Conservation (phyloP, 2,113 vertebrate species). For the Cavia aperea region DNA sequence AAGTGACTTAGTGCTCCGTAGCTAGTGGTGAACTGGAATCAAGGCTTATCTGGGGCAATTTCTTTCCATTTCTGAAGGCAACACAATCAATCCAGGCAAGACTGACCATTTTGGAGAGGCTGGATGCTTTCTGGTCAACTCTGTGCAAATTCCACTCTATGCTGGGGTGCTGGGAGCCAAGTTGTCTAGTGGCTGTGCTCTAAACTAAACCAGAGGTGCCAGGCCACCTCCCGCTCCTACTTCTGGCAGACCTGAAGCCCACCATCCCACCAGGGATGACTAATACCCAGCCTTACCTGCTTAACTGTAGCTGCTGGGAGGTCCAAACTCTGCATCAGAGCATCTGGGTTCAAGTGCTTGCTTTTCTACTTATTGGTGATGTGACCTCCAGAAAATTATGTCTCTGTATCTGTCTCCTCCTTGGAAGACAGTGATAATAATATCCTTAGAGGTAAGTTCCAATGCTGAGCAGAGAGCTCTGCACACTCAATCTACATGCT, state of each 20-base stretch:
- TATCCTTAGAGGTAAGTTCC: neutral
- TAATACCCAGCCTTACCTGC: neutral
- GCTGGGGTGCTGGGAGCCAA: neutral
- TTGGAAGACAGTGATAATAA: neutral
- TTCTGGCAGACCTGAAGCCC: neutral
- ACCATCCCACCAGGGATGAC: neutral
- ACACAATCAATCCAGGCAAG: neutral
- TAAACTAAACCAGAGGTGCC: neutral
- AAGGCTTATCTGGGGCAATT: neutral
- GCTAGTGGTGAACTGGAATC: neutral
- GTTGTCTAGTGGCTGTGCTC: neutral
- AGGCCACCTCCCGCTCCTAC: neutral
- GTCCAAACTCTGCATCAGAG: neutral
- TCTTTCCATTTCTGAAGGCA: slow-evolving; percentile 18
- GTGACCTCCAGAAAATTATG: neutral
- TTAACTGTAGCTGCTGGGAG: neutral
- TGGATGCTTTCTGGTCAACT: neutral
- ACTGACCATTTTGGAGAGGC: neutral
- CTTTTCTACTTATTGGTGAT: neutral
- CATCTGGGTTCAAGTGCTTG: neutral
- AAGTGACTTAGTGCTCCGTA: neutral
- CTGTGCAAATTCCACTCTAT: neutral
- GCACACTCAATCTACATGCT: neutral
- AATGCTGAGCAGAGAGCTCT: neutral
- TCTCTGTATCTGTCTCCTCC: neutral